Conservation (phyloP, 2,113 vertebrate genomes). For the Pseudorhombus dupliciocellatus region DNA sequence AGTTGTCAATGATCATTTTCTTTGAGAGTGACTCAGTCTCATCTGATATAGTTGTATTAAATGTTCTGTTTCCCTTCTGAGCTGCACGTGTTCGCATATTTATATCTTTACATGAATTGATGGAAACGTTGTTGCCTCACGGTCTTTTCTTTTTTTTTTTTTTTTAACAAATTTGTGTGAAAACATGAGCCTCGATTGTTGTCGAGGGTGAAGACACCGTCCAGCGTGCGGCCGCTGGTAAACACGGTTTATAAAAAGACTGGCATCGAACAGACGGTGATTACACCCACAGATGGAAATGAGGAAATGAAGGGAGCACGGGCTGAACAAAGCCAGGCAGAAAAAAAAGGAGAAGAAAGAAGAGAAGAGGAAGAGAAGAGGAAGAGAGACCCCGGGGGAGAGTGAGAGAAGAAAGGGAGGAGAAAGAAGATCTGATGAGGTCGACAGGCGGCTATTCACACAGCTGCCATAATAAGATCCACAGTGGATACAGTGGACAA, state of each 20-base stretch:
- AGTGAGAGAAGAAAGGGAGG: conserved; percentile 43
- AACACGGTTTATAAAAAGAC: conserved; percentile 42
- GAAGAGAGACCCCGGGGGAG: conserved; percentile 31
- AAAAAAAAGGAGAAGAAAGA: conserved; percentile 47
- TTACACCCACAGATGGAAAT: conserved; percentile 66
- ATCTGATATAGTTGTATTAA: too few species aligned
- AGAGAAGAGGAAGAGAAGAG: conserved; percentile 14
- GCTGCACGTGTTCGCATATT: too few species aligned
- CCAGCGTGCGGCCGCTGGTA: conserved; percentile 21
- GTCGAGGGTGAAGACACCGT: conserved; percentile 26
- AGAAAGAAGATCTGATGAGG: conserved; percentile 67
- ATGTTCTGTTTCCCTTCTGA: too few species aligned
- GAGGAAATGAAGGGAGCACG: conserved; percentile 60
- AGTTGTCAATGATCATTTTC: too few species aligned
- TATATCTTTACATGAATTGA: too few species aligned
- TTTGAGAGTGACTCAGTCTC: too few species aligned
- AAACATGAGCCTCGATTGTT: too few species aligned
- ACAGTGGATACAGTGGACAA: conserved; percentile 62
- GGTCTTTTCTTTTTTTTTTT: too few species aligned
- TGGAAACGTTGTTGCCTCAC: too few species aligned
- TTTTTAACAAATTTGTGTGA: too few species aligned
- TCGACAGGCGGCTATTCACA: conserved; percentile 62
- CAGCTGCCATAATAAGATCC: conserved; percentile 67
- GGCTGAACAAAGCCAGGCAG: conserved; percentile 56
- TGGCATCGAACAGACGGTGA: conserved; percentile 33